Conservation (phyloP, 1,140 invertebrate genomes). For the Panagrolaimus sp. region DNA sequence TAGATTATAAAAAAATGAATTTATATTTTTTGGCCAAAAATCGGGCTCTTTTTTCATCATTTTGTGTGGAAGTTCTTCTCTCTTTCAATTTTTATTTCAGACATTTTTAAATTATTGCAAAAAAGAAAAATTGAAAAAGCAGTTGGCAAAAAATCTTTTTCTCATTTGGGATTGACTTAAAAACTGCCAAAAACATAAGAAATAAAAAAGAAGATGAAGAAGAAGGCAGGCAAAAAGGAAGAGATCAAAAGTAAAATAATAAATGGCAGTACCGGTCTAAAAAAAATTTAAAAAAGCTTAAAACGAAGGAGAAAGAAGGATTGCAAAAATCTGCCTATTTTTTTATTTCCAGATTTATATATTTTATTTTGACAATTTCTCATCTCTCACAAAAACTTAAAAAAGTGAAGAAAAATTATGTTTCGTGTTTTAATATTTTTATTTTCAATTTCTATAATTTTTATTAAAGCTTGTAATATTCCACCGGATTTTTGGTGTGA, state of each 20-base stretch:
- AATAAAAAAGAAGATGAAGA: not conserved
- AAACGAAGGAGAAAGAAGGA: not conserved
- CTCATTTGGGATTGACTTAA: no score
- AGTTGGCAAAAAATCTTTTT: not conserved
- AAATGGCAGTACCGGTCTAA: not conserved
- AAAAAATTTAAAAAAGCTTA: not conserved
- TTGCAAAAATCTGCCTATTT: not conserved
- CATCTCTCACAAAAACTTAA: no score
- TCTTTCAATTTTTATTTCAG: not conserved
- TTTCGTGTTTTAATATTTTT: no score
- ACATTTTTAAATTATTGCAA: not conserved
- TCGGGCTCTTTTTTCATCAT: no score
- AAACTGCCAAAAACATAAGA: no score
- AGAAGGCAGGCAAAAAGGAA: not conserved
- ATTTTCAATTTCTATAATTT: not conserved
- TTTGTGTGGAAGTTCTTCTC: conserved; percentile 1
- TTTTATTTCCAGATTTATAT: not conserved
- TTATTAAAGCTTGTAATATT: conserved; percentile 38
- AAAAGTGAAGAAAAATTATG: not conserved
- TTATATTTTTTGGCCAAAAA: not conserved
- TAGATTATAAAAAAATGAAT: no score
- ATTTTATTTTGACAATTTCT: not conserved
- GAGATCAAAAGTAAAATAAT: not conserved
- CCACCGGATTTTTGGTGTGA: conserved; percentile 57
- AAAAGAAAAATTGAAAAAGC: not conserved